phyloP scores from a whole-genome alignment of 2,113 vertebrate species.

The Drymodes brunneopygia region DNA sequence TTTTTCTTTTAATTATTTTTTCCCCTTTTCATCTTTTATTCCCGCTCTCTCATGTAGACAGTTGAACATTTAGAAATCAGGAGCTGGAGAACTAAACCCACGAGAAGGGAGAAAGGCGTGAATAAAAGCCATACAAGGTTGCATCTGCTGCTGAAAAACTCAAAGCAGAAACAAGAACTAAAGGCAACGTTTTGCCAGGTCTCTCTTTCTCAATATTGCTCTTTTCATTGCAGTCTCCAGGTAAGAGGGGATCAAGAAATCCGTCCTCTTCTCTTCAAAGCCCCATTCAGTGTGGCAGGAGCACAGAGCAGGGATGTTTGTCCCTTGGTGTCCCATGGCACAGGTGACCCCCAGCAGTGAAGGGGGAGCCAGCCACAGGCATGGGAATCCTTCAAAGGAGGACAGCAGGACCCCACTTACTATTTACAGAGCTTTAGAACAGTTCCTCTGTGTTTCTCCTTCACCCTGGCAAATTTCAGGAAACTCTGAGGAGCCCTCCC shows the following conservation, averaged over 20 bases:
- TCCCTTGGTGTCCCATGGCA: fast-evolving
- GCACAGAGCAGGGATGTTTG: background rate
- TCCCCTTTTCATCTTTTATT: background rate
- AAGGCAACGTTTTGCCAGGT: background rate
- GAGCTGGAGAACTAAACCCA: background rate
- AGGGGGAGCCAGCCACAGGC: background rate
- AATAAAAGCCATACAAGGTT: background rate
- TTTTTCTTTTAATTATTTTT: background rate
- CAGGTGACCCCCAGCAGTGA: background rate
- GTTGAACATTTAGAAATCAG: background rate
- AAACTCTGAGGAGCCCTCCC: background rate
- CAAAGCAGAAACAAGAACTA: background rate
- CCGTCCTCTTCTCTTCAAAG: background rate
- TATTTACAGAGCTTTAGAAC: background rate
- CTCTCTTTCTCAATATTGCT: background rate
- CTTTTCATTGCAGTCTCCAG: background rate
- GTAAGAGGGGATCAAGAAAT: background rate
- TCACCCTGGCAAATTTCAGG: background rate
- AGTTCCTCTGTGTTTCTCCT: background rate
- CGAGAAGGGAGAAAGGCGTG: background rate
- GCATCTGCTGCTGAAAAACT: background rate
- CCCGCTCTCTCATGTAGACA: background rate
- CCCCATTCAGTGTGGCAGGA: background rate
- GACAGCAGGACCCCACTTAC: fast-evolving
- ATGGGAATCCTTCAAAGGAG: background rate